These are phyloP conservation scores for Misgurnus mizolepis DNA, from an alignment of 2,113 vertebrate genomes.

Conservation along the genomic window DNA sequence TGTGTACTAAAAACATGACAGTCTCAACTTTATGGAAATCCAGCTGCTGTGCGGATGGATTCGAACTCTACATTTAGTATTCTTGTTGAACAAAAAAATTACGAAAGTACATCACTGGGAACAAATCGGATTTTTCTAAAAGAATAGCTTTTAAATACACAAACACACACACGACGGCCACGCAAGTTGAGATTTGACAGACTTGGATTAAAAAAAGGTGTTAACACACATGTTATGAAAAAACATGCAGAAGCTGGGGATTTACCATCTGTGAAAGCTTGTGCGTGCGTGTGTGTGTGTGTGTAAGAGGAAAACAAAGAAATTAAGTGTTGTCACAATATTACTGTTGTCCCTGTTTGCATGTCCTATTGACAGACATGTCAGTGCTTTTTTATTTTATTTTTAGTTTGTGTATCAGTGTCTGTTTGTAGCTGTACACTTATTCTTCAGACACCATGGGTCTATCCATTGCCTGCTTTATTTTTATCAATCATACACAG, in stretches of 20 bases:
- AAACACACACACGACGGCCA: background rate
- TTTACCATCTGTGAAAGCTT: slow-evolving; percentile 31
- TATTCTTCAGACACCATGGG: slow-evolving; percentile 4
- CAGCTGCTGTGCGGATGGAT: slow-evolving; percentile 1
- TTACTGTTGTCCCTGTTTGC: slow-evolving; percentile 40
- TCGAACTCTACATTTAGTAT: background rate
- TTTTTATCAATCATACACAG: background rate
- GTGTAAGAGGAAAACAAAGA: background rate
- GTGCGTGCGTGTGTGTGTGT: slow-evolving; percentile 7
- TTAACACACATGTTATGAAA: slow-evolving; percentile 9
- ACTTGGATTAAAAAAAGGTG: slow-evolving; percentile 22
- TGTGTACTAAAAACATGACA: background rate
- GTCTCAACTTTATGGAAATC: background rate
- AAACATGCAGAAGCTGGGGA: slow-evolving; percentile 21
- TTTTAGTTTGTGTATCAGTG: background rate
- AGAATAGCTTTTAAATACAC: background rate
- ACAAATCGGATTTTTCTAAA: background rate
- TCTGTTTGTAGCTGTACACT: slow-evolving; percentile 19
- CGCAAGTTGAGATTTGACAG: background rate
- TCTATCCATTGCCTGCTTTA: background rate
- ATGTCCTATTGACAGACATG: slow-evolving; percentile 47
- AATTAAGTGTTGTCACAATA: slow-evolving; percentile 37
- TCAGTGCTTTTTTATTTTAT: background rate
- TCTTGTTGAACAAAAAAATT: background rate
- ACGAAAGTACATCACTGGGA: background rate